Evolutionary conservation across 2,888 invertebrate species (phyloP).

Genomic region (Ornithoptera alexandrae): DNA sequence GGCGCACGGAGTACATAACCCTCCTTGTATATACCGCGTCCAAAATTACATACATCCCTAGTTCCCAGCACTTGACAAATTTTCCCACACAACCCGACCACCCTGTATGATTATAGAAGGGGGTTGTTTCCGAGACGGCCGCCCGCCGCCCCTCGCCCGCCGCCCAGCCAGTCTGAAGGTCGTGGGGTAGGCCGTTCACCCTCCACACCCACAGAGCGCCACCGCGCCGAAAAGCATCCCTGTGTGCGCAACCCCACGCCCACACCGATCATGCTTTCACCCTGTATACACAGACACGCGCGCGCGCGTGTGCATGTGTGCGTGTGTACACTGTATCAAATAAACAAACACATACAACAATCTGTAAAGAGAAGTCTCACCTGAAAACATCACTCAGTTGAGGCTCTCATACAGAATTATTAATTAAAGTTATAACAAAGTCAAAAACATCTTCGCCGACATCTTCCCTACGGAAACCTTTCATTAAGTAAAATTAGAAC

Average conservation of each 20-base stretch:
- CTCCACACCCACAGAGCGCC: slow-evolving; percentile 41
- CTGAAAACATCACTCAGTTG: too few relatives aligned
- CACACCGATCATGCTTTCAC: background rate
- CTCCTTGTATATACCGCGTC: background rate
- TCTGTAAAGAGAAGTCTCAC: too few relatives aligned
- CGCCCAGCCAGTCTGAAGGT: slow-evolving; percentile 67
- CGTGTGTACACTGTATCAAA: slow-evolving; percentile 5
- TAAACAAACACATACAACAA: too few relatives aligned
- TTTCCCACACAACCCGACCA: slow-evolving; percentile 32
- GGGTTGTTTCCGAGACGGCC: slow-evolving; percentile 64
- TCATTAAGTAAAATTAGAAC: too few relatives aligned
- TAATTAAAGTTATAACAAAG: too few relatives aligned
- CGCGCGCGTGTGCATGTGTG: background rate
- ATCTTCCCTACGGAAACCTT: too few relatives aligned
- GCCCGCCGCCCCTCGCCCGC: slow-evolving; percentile 39
- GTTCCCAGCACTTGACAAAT: slow-evolving; percentile 29
- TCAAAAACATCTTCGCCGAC: too few relatives aligned
- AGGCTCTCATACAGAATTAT: too few relatives aligned
- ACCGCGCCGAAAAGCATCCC: slow-evolving; percentile 33
- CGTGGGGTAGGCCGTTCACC: slow-evolving; percentile 69
- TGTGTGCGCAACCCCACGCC: slow-evolving; percentile 27
- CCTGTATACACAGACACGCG: background rate
- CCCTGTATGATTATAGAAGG: slow-evolving; percentile 33
- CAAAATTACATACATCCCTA: slow-evolving; percentile 20
- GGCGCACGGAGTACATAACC: background rate